Evolutionary conservation across 2,797 vertebrate genomes (phyloP), one percentile per base, ranked within the genome.

Genomic region (Falco naumanni): DNA sequence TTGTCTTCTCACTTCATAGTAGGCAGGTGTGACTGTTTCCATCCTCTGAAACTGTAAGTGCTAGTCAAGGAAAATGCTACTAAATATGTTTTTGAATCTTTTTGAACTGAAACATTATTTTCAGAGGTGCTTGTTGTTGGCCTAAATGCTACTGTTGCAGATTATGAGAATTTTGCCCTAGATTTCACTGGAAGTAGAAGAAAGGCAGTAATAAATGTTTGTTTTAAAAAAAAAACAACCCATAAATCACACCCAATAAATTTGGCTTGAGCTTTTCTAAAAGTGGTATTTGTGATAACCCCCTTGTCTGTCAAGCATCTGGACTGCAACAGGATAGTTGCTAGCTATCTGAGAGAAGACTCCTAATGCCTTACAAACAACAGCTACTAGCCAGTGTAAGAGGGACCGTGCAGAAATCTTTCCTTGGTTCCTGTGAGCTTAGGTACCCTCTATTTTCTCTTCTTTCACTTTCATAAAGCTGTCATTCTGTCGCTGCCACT

Each of bases 401-500:
- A 47, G 26, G 19, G 41, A 22, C 31, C 24, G 6, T 8, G 33
- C 53, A 89, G 65, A 83, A 78, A 74, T 54, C 17, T 77, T 57
- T 43, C 24, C 21, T 64, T 47, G n/a, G 22, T 48, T 78, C 25
- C 17, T 45, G 41, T 31, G 71, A 54, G 87, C 64, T 89, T 64
- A 39, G 37, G 12, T 47, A n/a, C 59, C 53, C 57, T 74, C 48
- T 90, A 16, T 91, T 84, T 93, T 87, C 81, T 91, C 78, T 84
- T 94, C 93, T 94, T 97, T 96, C 87, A 84, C 95, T 96, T 96
- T 96, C 92, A 29, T 78, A 65, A 87, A 92, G 81, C 90, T 91
- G 86, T 26, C 57, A 87, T 92, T 53, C 85, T 90, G 6, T 59
- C 11, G 2, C 81, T 57, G 82, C 53, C 1, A 0, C 81, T 91